These are phyloP conservation scores for Vulpes vulpes DNA, from an alignment of 2,113 vertebrate genomes.

Conservation along the genomic window DNA sequence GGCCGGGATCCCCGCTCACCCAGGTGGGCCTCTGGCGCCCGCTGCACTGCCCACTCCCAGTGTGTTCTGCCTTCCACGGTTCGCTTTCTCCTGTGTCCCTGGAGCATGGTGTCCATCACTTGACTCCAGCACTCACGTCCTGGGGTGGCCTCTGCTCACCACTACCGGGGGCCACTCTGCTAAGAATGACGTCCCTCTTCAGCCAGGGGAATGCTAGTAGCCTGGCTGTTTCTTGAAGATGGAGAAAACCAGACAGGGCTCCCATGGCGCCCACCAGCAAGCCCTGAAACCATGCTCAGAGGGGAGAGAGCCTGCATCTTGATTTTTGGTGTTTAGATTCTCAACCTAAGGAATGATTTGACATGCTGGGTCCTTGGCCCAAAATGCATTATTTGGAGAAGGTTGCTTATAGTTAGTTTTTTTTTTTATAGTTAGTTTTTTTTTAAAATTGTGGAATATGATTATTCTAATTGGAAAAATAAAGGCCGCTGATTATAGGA, in stretches of 20 bases:
- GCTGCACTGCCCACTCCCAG: rapidly evolving
- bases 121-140: rapidly evolving
- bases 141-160: rapidly evolving
- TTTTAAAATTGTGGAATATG: neutral
- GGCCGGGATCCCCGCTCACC: neutral
- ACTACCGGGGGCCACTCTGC: rapidly evolving
- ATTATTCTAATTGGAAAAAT: neutral
- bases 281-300: no score
- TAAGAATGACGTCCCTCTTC: rapidly evolving
- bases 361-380: no score
- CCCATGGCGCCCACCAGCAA: rapidly evolving
- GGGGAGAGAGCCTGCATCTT: neutral
- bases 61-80: rapidly evolving
- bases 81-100: rapidly evolving
- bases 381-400: no score
- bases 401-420: neutral
- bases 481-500: neutral
- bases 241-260: neutral
- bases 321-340: neutral
- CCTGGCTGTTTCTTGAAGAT: neutral
- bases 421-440: no score
- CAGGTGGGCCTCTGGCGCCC: rapidly evolving
- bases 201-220: neutral
- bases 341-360: rapidly evolving
- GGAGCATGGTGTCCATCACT: rapidly evolving